Percentiles rank a stretch among this genome's conserved stretches.
Conservation (phyloP, 1,140 invertebrate species). For the Mercenaria mercenaria region DNA sequence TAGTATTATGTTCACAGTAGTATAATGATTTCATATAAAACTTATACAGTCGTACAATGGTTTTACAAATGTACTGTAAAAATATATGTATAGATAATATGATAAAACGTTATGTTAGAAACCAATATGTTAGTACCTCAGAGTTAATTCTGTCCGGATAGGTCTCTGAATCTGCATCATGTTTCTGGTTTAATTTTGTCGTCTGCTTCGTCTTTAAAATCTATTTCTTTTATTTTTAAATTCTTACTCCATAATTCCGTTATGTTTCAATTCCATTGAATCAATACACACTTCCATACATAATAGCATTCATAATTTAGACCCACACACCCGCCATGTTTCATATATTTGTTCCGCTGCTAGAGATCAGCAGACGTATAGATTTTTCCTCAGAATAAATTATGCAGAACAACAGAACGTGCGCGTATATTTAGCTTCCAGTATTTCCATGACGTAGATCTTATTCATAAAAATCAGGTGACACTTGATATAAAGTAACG, state of each 20-base stretch:
- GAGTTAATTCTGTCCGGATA: conserved; percentile 64
- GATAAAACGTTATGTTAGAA: too few relatives aligned
- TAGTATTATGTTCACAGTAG: too few relatives aligned
- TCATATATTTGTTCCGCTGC: conserved; percentile 9
- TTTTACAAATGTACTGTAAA: too few relatives aligned
- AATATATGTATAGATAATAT: too few relatives aligned
- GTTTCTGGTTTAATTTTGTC: not conserved
- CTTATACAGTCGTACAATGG: too few relatives aligned
- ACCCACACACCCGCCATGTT: conserved; percentile 37
- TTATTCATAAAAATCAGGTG: not conserved
- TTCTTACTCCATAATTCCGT: not conserved
- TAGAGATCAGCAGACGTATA: not conserved
- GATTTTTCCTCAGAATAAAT: conserved; percentile 50
- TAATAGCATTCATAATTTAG: not conserved
- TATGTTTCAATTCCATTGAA: not conserved
- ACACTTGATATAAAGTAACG: not conserved
- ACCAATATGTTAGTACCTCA: too few relatives aligned
- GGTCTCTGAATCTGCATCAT: conserved; percentile 60
- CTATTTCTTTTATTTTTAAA: too few relatives aligned
- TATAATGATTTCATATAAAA: too few relatives aligned
- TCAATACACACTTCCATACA: not conserved
- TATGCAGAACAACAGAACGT: conserved; percentile 32
- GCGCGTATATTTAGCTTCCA: not conserved
- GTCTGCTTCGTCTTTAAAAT: too few relatives aligned
- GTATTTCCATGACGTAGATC: conserved; percentile 1